phyloP scores from a whole-genome alignment of 2,797 vertebrate species.

The Danio choprae region DNA sequence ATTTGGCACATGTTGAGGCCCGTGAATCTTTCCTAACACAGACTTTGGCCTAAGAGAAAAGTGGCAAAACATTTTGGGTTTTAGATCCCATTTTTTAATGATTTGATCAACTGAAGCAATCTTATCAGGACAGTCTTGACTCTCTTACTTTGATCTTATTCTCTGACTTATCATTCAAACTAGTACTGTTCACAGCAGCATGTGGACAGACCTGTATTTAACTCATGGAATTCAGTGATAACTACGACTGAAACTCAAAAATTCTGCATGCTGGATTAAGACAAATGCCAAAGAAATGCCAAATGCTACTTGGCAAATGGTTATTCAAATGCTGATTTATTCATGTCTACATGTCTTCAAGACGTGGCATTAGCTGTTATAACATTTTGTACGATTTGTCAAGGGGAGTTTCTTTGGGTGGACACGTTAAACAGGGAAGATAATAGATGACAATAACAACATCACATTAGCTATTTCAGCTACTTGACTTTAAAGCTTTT shows the following conservation, averaged over 20 bases:
- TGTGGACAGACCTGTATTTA: background rate
- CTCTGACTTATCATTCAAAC: background rate
- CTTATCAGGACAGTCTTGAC: background rate
- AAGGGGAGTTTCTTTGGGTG: background rate
- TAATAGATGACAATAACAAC: background rate
- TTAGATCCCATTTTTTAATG: constrained; percentile 33
- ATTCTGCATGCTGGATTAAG: background rate
- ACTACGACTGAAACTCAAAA: background rate
- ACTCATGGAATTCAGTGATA: background rate
- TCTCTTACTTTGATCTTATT: background rate
- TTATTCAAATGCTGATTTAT: background rate
- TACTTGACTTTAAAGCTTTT: no score
- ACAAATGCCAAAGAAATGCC: background rate
- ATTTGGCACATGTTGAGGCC: constrained; percentile 42
- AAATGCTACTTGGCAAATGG: background rate
- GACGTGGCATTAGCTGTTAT: background rate
- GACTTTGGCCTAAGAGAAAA: constrained; percentile 70
- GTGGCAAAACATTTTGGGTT: background rate
- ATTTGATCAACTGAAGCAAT: background rate
- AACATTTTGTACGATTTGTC: background rate
- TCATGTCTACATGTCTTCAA: no score
- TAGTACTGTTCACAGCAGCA: background rate
- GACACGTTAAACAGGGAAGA: background rate
- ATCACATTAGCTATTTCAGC: background rate
- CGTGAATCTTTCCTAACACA: constrained; percentile 29